phyloP scores from a whole-genome alignment of 2,888 invertebrate species.

The Rugalucina vietnamica region DNA sequence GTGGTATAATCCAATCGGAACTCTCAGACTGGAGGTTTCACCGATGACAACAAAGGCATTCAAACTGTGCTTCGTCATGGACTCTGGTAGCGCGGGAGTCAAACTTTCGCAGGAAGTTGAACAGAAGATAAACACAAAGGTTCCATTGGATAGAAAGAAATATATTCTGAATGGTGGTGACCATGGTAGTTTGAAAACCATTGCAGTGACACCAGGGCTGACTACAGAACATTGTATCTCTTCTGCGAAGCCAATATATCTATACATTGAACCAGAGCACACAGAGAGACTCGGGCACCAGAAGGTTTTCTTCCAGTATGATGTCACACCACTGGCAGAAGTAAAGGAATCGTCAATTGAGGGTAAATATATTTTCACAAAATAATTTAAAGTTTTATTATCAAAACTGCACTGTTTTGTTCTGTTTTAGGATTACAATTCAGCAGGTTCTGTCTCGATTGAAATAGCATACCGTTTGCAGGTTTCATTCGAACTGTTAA shows the following conservation, averaged over 20 bases:
- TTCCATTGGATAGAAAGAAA: constrained; percentile 23
- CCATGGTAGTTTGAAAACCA: constrained; percentile 57
- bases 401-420: too few relatives aligned
- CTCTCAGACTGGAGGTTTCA: constrained; percentile 65
- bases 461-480: too few relatives aligned
- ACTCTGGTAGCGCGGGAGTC: constrained; percentile 59
- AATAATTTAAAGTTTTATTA: too few relatives aligned
- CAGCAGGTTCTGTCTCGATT: too few relatives aligned
- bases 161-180: constrained; percentile 52
- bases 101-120: constrained; percentile 70
- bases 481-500: too few relatives aligned
- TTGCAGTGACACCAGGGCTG: constrained; percentile 58
- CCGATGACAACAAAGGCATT: constrained; percentile 55
- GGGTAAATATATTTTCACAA: too few relatives aligned
- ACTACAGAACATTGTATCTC: constrained; percentile 67
- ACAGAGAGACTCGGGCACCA: constrained; percentile 58
- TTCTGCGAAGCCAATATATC: constrained; percentile 53
- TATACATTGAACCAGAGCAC: constrained; percentile 72
- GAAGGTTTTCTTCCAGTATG: constrained; percentile 66
- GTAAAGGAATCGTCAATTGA: constrained; percentile 59
- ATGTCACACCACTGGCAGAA: constrained; percentile 52
- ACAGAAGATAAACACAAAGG: constrained; percentile 29
- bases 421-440: too few relatives aligned
- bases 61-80: constrained; percentile 64
- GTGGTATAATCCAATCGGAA: constrained; percentile 71